A percentile compares a stretch with the other conserved stretches of the same genome.
These are phyloP conservation scores for Microtus richardsoni DNA, from an alignment of 2,113 vertebrate genomes.

Conservation along the genomic window DNA sequence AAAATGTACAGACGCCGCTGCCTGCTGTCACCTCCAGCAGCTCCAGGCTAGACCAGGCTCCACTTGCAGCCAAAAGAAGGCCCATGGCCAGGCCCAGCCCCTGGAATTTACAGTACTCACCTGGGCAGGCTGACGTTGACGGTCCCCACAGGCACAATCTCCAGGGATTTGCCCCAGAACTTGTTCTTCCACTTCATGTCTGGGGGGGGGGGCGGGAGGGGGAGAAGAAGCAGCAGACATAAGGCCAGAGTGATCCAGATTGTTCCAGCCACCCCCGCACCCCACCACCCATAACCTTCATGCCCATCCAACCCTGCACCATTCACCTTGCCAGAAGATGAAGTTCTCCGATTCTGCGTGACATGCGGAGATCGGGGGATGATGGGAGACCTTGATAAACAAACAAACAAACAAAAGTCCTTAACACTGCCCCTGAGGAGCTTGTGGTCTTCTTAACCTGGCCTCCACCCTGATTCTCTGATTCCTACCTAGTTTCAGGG, in stretches of 20 bases:
- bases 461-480: background rate
- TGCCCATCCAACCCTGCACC: background rate
- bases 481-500: background rate
- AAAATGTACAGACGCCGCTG: background rate
- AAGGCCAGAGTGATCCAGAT: background rate
- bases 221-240: background rate
- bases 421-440: background rate
- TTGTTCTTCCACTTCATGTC: conserved; percentile 98
- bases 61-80: background rate
- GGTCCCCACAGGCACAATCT: conserved; percentile 92
- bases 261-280: background rate
- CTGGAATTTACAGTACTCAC: conserved; percentile 81
- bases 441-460: background rate
- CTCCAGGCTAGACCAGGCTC: background rate
- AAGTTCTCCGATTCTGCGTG: conserved; percentile 95
- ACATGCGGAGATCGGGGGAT: conserved; percentile 93
- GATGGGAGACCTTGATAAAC: conserved; percentile 91
- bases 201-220: conserved; percentile 52
- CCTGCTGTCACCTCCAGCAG: background rate
- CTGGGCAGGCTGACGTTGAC: conserved; percentile 92
- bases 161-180: conserved; percentile 97
- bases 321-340: conserved; percentile 95
- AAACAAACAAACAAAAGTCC: background rate
- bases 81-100: background rate
- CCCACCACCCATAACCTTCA: background rate